Evolutionary conservation across 2,797 vertebrate species (phyloP).

Genomic region (Tinamus major): DNA sequence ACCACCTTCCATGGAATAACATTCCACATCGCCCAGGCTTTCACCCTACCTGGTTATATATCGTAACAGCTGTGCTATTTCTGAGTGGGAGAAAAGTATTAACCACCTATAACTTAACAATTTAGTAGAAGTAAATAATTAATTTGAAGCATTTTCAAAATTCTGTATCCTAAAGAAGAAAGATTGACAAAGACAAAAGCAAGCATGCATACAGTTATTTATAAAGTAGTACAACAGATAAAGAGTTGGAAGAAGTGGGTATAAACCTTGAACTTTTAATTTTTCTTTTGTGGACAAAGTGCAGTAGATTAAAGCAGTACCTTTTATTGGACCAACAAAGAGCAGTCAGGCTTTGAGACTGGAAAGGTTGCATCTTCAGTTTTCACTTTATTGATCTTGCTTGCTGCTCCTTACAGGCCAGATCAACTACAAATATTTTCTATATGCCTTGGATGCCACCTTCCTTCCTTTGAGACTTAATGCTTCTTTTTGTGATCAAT

Average conservation of each 20-base stretch:
- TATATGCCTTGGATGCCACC: conserved; percentile 46
- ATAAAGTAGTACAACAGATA: neutral
- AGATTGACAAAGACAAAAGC: neutral
- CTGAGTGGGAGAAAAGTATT: neutral
- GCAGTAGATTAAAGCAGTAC: conserved; percentile 61
- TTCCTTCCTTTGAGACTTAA: conserved; percentile 65
- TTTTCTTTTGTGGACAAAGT: conserved; percentile 56
- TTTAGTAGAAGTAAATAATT: neutral
- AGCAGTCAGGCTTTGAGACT: conserved; percentile 53
- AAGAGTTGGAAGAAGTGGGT: neutral
- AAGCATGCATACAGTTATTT: neutral
- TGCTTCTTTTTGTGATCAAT: conserved; percentile 63
- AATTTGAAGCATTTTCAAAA: neutral
- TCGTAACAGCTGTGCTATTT: neutral
- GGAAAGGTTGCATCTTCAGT: conserved; percentile 62
- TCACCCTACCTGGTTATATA: neutral
- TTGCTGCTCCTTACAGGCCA: conserved; percentile 37
- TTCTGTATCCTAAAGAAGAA: neutral
- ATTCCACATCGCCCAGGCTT: neutral
- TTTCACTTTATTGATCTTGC: conserved; percentile 70
- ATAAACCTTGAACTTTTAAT: conserved; percentile 51
- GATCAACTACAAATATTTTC: conserved; percentile 72
- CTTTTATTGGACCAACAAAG: conserved; percentile 66
- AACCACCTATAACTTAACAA: neutral
- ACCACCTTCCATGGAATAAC: accelerated